Evolutionary conservation across 2,797 vertebrate genomes (phyloP).

Genomic region (Cryptoprocta ferox): DNA sequence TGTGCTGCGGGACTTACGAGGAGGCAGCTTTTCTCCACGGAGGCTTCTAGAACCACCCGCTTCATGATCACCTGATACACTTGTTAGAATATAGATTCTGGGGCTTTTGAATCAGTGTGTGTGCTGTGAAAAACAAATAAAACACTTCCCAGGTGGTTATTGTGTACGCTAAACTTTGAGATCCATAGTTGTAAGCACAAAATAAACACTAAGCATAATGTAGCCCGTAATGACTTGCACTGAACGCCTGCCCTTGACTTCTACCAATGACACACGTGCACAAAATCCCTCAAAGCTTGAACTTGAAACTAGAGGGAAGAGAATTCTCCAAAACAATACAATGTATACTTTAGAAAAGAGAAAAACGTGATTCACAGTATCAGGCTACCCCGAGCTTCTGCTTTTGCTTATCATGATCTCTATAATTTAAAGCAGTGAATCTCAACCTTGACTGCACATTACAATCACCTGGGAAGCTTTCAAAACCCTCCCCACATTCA

Average conservation of each 20-base stretch:
- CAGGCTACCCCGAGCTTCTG: neutral
- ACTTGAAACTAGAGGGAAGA: neutral
- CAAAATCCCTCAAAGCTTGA: neutral
- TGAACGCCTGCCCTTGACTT: neutral
- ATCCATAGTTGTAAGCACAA: neutral
- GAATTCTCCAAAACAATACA: neutral
- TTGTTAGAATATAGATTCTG: neutral
- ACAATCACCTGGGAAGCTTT: neutral
- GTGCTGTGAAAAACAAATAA: neutral
- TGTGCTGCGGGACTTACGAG: neutral
- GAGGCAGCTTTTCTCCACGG: neutral
- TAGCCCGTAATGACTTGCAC: neutral
- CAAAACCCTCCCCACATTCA: neutral
- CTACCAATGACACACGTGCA: neutral
- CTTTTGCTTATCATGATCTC: constrained; percentile 27
- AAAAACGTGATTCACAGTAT: neutral
- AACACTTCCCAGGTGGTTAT: neutral
- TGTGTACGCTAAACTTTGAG: neutral
- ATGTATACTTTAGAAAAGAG: neutral
- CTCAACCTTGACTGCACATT: neutral
- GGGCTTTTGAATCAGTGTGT: neutral
- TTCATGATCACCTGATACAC: neutral
- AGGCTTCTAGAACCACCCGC: neutral
- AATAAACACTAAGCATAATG: neutral
- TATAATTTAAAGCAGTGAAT: neutral